Percentiles rank a stretch among this genome's conserved stretches.
Evolutionary conservation across 2,888 invertebrate species (phyloP).

Genomic region (Dusona sp.): DNA sequence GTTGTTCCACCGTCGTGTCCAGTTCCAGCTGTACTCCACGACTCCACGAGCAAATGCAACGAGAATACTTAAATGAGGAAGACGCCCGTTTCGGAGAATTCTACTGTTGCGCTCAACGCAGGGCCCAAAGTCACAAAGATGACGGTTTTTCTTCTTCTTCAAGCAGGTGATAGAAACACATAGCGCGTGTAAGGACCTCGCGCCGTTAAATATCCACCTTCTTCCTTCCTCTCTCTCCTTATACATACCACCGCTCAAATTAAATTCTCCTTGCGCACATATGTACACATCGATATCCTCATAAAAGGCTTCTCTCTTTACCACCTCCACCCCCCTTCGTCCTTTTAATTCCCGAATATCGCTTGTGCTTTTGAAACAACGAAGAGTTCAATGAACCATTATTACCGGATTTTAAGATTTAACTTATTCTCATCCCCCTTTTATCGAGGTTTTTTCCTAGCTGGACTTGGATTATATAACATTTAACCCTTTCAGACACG

Average conservation of each 20-base stretch:
- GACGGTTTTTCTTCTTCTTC: conserved; percentile 37
- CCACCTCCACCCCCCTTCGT: background rate
- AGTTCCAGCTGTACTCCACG: conserved; percentile 48
- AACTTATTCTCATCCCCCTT: conserved; percentile 13
- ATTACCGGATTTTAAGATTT: background rate
- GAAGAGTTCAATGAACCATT: conserved; percentile 42
- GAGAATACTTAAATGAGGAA: background rate
- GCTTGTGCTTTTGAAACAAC: background rate
- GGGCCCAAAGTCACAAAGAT: conserved; percentile 24
- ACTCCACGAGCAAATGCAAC: conserved; percentile 3
- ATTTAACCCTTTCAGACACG: too few relatives aligned
- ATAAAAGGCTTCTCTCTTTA: background rate
- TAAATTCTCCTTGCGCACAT: background rate
- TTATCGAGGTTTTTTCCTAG: too few relatives aligned
- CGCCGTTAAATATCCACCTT: conserved; percentile 46
- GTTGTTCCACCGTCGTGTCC: conserved; percentile 52
- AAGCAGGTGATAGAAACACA: conserved; percentile 76
- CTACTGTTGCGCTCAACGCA: background rate
- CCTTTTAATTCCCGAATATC: too few relatives aligned
- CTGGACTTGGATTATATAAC: too few relatives aligned
- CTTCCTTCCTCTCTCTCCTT: conserved; percentile 7
- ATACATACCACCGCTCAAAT: conserved; percentile 9
- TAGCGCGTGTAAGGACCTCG: conserved; percentile 70
- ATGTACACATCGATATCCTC: background rate
- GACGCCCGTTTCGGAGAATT: background rate